Evolutionary conservation across 2,113 vertebrate genomes (phyloP), one percentile per base, ranked within the genome.

Genomic region (Microcebus tavaratra): DNA sequence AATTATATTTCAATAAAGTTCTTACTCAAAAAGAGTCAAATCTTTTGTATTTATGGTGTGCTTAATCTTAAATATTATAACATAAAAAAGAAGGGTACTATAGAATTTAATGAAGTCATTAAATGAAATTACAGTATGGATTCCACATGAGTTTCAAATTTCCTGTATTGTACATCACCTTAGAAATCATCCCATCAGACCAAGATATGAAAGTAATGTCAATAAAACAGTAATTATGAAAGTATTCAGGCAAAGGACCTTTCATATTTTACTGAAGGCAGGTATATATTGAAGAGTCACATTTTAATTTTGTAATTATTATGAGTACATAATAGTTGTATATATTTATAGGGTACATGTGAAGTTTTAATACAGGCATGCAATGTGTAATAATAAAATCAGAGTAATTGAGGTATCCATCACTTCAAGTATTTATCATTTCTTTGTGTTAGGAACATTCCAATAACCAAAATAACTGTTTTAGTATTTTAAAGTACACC

Each of bases 41-140:
- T 21, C 1, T 80, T 94, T 92, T 85, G 31, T 20, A 39, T 72
- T 82, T 79, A 92, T 65, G 73, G 90, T 97, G 96, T 81, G 45
- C 6, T 97, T 90, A 97, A 96, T 92, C 63, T 98, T 92, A 97
- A 98, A 96, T 97, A 93, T 91, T 8, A 25, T 48, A 95, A 65
- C n/a, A 96, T 78, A 94, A 97, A 98, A 97, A 89, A 5, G 96
- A 97, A 96, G 34, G 21, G 23, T 93, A 76, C 18, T 95, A 83
- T 6, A 96, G 93, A 97, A 96, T 90, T 94, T 95, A 68, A 96
- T 91, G 45, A 96, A 81, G 78, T 27, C 36, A 84, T 79, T 95
- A 93, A 81, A 45, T 86, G 78, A 96, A 97, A 53, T 96, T 96
- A 93, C 78, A 97, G 91, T 61, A 96, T 87, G 31, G 36, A 95